phyloP scores from a whole-genome alignment of 30 jellyfish, hydroid and myxozoan species.

The Chrysaora quinquecirrha region DNA sequence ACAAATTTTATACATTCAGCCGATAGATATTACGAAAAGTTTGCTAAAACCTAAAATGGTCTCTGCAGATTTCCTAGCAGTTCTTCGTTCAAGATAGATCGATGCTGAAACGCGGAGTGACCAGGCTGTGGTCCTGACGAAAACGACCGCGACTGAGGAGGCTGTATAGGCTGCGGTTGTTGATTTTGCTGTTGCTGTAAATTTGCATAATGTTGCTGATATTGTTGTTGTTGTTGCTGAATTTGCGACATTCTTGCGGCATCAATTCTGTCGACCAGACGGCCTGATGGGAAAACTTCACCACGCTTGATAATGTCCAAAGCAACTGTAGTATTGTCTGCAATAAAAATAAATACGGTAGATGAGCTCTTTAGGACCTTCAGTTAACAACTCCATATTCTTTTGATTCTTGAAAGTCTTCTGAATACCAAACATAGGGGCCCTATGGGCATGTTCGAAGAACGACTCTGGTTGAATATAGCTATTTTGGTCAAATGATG shows the following conservation, averaged over 20 bases:
- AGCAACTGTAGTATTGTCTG: constrained; percentile 70
- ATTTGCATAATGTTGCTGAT: constrained; percentile 13
- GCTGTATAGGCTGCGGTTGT: constrained; percentile 37
- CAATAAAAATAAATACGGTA: too few relatives aligned
- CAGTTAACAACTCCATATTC: too few relatives aligned
- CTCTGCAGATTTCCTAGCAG: constrained; percentile 45
- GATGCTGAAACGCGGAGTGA: constrained; percentile 45
- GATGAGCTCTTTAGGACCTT: too few relatives aligned
- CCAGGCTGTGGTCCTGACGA: constrained; percentile 52
- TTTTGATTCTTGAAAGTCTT: too few relatives aligned
- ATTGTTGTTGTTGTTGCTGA: constrained; percentile 60
- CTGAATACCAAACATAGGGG: too few relatives aligned
- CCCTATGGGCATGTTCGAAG: too few relatives aligned
- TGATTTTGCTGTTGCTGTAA: constrained; percentile 48
- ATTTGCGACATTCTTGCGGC: constrained; percentile 72
- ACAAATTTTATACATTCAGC: too few relatives aligned
- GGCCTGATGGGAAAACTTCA: constrained; percentile 89
- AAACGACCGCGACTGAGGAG: constrained; percentile 61
- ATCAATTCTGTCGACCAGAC: constrained; percentile 87
- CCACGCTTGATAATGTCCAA: constrained; percentile 78
- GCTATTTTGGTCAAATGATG: too few relatives aligned
- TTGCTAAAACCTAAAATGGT: constrained; percentile 59
- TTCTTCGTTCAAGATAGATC: constrained; percentile 47
- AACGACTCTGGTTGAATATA: too few relatives aligned
- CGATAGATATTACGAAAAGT: too few relatives aligned